These are phyloP conservation scores for Trissonchulus sp. DNA, from an alignment of 2,888 invertebrate species.

Conservation along the genomic window DNA sequence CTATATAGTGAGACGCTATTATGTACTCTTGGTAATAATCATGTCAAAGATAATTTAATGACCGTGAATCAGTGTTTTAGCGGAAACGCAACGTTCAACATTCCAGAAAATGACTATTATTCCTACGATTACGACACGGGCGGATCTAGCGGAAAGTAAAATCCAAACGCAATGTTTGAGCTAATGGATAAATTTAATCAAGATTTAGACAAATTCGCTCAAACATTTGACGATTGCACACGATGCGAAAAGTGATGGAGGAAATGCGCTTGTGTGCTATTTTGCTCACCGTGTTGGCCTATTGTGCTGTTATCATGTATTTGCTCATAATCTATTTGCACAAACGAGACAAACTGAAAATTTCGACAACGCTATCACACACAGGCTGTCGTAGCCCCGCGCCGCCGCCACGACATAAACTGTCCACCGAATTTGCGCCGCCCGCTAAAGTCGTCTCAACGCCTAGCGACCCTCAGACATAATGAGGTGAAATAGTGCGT, in stretches of 20 bases:
- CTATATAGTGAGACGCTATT: too few species aligned
- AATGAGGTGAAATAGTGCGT: too few species aligned
- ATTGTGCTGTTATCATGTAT: neutral
- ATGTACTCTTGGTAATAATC: too few species aligned
- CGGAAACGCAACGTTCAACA: neutral
- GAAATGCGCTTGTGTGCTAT: neutral
- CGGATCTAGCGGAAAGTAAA: neutral
- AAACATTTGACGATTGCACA: neutral
- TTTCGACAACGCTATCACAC: neutral
- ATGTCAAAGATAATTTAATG: too few species aligned
- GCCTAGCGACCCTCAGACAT: too few species aligned
- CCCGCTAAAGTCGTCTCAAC: too few species aligned
- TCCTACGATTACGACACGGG: neutral
- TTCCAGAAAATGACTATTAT: neutral
- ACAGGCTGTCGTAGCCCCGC: neutral
- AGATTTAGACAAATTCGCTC: neutral
- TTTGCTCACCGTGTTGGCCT: neutral
- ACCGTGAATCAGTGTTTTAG: neutral
- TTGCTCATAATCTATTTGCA: neutral
- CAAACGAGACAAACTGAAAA: neutral
- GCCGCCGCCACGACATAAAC: too few species aligned
- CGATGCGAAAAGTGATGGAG: neutral
- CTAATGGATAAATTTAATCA: neutral
- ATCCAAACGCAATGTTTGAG: neutral
- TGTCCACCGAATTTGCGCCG: too few species aligned